These are phyloP conservation scores for Sporophila hypoxantha DNA, from an alignment of 2,113 vertebrate genomes.

Conservation along the genomic window DNA sequence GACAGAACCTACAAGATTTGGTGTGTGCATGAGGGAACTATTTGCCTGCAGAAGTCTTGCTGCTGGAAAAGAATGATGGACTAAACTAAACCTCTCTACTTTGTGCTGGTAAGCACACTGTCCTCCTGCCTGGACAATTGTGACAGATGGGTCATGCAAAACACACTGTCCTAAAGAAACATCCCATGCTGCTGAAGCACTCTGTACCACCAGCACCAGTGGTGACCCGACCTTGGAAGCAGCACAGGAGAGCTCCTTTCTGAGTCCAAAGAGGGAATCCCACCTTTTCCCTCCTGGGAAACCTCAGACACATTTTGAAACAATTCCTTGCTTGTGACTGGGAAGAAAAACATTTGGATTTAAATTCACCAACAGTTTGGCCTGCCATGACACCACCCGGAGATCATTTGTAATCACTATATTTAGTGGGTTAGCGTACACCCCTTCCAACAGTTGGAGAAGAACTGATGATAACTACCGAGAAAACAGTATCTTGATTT, in stretches of 20 bases:
- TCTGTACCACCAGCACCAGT: accelerated
- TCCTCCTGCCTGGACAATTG: neutral
- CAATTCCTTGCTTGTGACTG: neutral
- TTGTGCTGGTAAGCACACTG: neutral
- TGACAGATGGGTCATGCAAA: neutral
- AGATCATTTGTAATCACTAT: neutral
- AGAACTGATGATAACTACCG: neutral
- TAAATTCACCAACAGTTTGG: neutral
- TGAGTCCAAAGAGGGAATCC: neutral
- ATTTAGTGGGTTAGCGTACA: neutral
- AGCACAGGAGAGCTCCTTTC: neutral
- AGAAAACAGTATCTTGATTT: slow-evolving; percentile 5
- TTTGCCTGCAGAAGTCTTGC: neutral
- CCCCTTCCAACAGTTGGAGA: neutral
- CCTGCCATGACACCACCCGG: slow-evolving; percentile 34
- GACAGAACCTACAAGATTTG: neutral
- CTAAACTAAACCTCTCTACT: neutral
- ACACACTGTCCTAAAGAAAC: neutral
- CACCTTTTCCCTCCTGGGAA: neutral
- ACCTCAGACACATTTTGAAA: neutral
- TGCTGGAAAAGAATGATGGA: neutral
- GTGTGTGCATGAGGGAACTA: neutral
- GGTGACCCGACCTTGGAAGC: neutral
- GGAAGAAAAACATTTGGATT: neutral
- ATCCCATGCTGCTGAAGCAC: neutral